A percentile compares a stretch with the other conserved stretches of the same genome.
Evolutionary conservation across 2,888 invertebrate genomes (phyloP).

Genomic region (Ophioninae sp.): DNA sequence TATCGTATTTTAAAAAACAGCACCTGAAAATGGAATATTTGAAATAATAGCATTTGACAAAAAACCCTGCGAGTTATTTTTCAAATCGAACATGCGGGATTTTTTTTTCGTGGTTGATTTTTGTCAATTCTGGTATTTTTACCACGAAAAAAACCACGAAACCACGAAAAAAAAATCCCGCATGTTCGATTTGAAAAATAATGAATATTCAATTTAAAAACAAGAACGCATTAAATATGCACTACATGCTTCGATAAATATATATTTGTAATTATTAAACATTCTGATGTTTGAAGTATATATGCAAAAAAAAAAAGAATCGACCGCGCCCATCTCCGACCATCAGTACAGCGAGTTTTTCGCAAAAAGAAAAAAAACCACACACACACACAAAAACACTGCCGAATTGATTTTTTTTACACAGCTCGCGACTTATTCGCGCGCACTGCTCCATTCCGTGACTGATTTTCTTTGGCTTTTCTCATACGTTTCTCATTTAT

Average conservation of each 20-base stretch:
- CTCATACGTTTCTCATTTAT: slow-evolving; percentile 46
- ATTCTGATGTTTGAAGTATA: not conserved
- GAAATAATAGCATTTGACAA: no score
- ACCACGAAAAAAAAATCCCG: no score
- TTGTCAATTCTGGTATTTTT: no score
- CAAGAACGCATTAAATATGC: not conserved
- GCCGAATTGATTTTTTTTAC: slow-evolving; percentile 37
- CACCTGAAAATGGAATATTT: no score
- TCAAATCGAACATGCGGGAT: no score
- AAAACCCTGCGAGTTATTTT: no score
- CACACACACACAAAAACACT: slow-evolving; percentile 13
- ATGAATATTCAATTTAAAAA: not conserved
- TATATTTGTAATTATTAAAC: not conserved
- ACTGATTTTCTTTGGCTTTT: slow-evolving; percentile 57
- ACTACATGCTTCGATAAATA: not conserved
- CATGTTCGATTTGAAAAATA: no score
- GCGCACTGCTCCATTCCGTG: slow-evolving; percentile 47
- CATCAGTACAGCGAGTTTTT: slow-evolving; percentile 2
- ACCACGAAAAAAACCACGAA: no score
- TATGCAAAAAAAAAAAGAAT: not conserved
- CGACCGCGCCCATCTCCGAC: slow-evolving; percentile 13
- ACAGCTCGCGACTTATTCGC: slow-evolving; percentile 50
- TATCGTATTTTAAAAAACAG: no score
- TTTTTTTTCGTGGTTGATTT: no score
- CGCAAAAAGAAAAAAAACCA: not conserved